Percentiles rank a stretch among this genome's conserved stretches.
Evolutionary conservation across 2,888 invertebrate species (phyloP).

Genomic region (Phortica okadai): DNA sequence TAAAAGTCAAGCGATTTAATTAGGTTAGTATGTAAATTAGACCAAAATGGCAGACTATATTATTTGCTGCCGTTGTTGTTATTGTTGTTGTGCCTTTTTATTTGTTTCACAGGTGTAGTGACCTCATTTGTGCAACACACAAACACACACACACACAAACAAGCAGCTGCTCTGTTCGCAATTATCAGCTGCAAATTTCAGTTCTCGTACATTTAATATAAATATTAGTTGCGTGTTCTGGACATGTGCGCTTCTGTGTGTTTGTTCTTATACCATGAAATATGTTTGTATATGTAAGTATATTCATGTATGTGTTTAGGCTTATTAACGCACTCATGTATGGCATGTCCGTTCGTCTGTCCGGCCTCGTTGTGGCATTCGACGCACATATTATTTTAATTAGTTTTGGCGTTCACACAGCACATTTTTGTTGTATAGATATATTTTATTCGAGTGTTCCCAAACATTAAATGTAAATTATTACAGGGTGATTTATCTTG

Average conservation of each 20-base stretch:
- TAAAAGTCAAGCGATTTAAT: slow-evolving; percentile 64
- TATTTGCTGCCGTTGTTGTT: not conserved
- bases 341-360: not conserved
- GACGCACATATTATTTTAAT: slow-evolving; percentile 67
- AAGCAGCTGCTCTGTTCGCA: not conserved
- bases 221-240: not conserved
- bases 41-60: slow-evolving; percentile 18
- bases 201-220: not conserved
- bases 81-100: not conserved
- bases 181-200: not conserved
- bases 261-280: not conserved
- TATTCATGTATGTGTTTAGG: slow-evolving; percentile 4
- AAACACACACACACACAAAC: not conserved
- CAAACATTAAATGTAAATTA: not conserved
- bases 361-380: slow-evolving; percentile 47
- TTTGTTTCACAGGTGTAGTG: slow-evolving; percentile 6
- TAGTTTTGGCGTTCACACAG: slow-evolving; percentile 57
- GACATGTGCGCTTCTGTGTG: not conserved
- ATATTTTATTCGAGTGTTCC: not conserved
- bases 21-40: slow-evolving; percentile 66
- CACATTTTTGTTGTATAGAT: not conserved
- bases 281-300: not conserved
- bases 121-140: slow-evolving; percentile 4
- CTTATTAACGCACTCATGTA: not conserved
- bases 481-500: slow-evolving; percentile 18